Evolutionary conservation across 2,797 vertebrate species (phyloP).

Genomic region (Pangasius mekongensis): DNA sequence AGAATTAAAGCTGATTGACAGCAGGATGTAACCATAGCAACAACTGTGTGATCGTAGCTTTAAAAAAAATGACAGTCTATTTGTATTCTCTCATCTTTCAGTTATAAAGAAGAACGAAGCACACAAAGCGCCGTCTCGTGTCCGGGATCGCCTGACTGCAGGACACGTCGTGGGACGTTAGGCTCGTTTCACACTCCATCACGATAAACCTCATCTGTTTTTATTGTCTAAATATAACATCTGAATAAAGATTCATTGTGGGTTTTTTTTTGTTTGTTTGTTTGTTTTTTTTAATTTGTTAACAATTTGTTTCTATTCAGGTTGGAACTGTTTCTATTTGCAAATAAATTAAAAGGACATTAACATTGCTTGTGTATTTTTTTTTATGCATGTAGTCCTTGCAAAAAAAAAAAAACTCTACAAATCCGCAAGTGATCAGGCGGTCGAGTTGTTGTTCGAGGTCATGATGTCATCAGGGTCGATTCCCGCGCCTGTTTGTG

Average conservation of each 20-base stretch:
- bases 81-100: neutral
- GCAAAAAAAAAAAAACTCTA: neutral
- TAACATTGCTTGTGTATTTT: neutral
- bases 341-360: conserved; percentile 24
- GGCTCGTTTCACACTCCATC: neutral
- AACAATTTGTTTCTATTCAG: neutral
- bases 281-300: neutral
- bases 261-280: neutral
- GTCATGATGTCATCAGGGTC: neutral
- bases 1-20: neutral
- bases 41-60: neutral
- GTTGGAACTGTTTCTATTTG: conserved; percentile 7
- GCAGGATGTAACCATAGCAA: neutral
- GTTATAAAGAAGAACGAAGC: neutral
- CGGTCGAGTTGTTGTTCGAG: neutral
- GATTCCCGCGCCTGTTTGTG: neutral
- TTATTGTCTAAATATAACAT: neutral
- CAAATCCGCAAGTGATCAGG: too few relatives aligned
- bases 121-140: too few relatives aligned
- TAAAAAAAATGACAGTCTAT: neutral
- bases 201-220: neutral
- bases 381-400: neutral
- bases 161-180: too few relatives aligned
- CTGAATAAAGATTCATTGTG: neutral
- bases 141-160: too few relatives aligned